A percentile compares a stretch with the other conserved stretches of the same genome.
Evolutionary conservation across 2,888 invertebrate genomes (phyloP).

Genomic region (Cephalotes varians): DNA sequence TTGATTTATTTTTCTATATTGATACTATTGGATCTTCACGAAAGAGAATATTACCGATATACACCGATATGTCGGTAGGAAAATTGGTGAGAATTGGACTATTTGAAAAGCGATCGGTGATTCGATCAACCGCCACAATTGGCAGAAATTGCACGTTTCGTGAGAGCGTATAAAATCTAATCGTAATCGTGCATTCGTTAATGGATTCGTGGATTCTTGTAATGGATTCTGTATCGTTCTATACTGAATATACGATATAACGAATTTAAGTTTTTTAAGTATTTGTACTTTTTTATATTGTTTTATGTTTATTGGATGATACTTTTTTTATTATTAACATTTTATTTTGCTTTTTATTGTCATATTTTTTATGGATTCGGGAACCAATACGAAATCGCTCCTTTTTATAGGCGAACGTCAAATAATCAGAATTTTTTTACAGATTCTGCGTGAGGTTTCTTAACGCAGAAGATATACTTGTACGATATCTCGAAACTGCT

Average conservation of each 20-base stretch:
- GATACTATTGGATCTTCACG: not conserved
- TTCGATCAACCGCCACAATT: not conserved
- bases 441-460: conserved; percentile 15
- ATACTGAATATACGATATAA: not conserved
- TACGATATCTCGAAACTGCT: conserved; percentile 4
- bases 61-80: not conserved
- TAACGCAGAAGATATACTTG: conserved; percentile 3
- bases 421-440: not conserved
- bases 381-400: conserved; percentile 3
- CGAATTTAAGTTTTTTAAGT: not conserved
- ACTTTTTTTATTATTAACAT: not conserved
- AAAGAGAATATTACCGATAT: not conserved
- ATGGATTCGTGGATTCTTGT: too few species aligned
- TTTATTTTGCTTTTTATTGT: conserved; percentile 19
- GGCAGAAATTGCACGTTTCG: conserved; percentile 21
- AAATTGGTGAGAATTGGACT: not conserved
- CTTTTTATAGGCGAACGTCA: not conserved
- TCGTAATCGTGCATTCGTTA: not conserved
- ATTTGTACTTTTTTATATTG: not conserved
- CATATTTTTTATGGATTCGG: conserved; percentile 7
- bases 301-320: not conserved
- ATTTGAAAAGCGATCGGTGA: conserved; percentile 11
- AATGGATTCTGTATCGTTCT: too few species aligned
- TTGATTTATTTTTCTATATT: conserved; percentile 27
- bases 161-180: not conserved